Percentiles rank a stretch among this genome's conserved stretches.
Evolutionary conservation across 2,797 vertebrate genomes (phyloP).

Genomic region (Zalophus californianus): DNA sequence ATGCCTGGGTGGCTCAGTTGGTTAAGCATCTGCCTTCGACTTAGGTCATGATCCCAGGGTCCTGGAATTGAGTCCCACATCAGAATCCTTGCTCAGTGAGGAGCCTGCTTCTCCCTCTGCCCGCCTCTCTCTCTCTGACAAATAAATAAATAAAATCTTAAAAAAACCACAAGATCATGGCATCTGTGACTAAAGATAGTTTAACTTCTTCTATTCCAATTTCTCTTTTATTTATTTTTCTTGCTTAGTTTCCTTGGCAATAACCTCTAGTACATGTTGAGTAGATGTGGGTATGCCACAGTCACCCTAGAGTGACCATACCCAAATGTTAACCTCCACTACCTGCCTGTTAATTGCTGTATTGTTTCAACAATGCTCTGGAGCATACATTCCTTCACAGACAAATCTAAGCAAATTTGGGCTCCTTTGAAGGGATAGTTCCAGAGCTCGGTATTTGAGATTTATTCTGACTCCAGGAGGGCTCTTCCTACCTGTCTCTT

Average conservation of each 20-base stretch:
- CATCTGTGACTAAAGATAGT: background rate
- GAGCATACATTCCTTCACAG: background rate
- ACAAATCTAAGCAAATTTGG: background rate
- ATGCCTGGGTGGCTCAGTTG: too few relatives aligned
- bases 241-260: background rate
- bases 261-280: background rate
- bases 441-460: background rate
- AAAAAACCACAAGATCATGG: background rate
- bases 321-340: background rate
- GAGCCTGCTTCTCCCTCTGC: too few relatives aligned
- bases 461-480: background rate
- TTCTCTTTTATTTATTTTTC: background rate
- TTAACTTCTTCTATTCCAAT: background rate
- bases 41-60: too few relatives aligned
- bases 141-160: too few relatives aligned
- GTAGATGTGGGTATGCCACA: background rate
- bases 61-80: too few relatives aligned
- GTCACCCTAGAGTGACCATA: background rate
- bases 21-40: too few relatives aligned
- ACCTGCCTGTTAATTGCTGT: background rate
- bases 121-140: too few relatives aligned
- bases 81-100: too few relatives aligned
- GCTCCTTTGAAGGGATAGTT: background rate
- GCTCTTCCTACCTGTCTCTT: background rate
- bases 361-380: background rate